Evolutionary conservation across 2,113 vertebrate species (phyloP).

Genomic region (Dromaius novaehollandiae): DNA sequence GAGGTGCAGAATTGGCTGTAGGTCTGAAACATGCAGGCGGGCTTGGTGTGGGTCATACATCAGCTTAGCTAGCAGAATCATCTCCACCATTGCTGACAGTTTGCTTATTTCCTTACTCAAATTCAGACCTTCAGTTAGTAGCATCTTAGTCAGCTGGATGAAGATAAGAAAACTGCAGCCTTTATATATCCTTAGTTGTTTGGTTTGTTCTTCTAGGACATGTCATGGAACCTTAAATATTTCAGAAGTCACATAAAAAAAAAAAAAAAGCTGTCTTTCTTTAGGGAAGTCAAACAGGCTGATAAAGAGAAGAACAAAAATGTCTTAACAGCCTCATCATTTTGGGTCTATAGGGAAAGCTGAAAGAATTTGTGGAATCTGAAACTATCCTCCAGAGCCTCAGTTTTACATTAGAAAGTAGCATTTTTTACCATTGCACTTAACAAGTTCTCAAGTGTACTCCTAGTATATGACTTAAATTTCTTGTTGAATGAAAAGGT

Average conservation of each 20-base stretch:
- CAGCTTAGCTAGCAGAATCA: not conserved
- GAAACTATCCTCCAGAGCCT: constrained; percentile 29
- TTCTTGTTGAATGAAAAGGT: not conserved
- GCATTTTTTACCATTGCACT: not conserved
- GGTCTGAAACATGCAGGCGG: not conserved
- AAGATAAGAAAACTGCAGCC: not conserved
- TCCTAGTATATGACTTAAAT: not conserved
- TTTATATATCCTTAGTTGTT: not conserved
- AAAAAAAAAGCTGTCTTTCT: not conserved
- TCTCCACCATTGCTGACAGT: not conserved
- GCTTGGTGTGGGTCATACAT: not conserved
- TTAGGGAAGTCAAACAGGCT: not conserved
- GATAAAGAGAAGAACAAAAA: constrained; percentile 8
- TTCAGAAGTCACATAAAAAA: constrained; percentile 4
- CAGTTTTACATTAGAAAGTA: constrained; percentile 14
- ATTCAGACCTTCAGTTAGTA: not conserved
- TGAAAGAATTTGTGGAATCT: constrained; percentile 15
- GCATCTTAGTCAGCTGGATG: not conserved
- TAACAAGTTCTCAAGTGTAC: constrained; percentile 13
- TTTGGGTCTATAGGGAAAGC: not conserved
- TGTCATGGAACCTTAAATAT: not conserved
- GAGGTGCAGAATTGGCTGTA: not conserved
- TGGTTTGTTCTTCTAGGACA: not conserved
- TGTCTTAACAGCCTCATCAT: not conserved
- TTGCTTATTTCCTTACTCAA: not conserved